phyloP scores from a whole-genome alignment of 92 coral and sea anemone species.

The Pocillopora grandis region DNA sequence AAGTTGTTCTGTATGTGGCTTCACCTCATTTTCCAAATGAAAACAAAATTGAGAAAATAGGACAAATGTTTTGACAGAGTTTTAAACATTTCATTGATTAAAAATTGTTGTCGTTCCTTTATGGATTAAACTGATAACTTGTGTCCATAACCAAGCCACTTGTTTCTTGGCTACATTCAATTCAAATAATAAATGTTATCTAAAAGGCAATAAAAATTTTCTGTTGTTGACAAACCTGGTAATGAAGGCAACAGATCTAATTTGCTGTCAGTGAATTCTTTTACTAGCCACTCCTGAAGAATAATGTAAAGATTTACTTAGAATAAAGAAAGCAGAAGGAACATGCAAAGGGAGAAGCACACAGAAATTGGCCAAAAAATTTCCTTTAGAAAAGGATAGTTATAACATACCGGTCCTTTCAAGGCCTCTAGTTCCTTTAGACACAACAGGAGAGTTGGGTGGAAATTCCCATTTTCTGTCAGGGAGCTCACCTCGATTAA shows the following conservation, averaged over 20 bases:
- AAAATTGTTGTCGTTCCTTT: too few relatives aligned
- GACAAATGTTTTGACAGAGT: too few relatives aligned
- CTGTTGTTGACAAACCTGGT: constrained; percentile 61
- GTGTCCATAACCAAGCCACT: too few relatives aligned
- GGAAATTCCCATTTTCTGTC: constrained; percentile 68
- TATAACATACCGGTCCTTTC: constrained; percentile 79
- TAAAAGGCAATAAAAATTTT: background rate
- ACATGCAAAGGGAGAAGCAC: background rate
- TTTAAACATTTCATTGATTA: too few relatives aligned
- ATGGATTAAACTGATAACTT: too few relatives aligned
- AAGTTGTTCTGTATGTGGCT: too few relatives aligned
- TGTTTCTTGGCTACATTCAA: background rate
- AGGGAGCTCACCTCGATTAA: constrained; percentile 66
- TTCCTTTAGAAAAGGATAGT: background rate
- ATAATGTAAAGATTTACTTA: background rate
- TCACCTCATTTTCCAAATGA: too few relatives aligned
- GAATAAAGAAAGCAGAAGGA: background rate
- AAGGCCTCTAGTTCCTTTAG: constrained; percentile 80
- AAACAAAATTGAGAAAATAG: too few relatives aligned
- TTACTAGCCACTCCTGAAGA: constrained; percentile 84
- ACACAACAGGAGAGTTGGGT: constrained; percentile 72
- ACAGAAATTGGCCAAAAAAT: background rate
- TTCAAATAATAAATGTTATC: too few relatives aligned
- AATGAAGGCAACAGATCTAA: constrained; percentile 71
- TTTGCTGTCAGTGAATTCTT: constrained; percentile 73